Percentiles rank a stretch among this genome's conserved stretches.
Evolutionary conservation across 2,888 invertebrate species (phyloP).

Genomic region (Eulithis prunata): DNA sequence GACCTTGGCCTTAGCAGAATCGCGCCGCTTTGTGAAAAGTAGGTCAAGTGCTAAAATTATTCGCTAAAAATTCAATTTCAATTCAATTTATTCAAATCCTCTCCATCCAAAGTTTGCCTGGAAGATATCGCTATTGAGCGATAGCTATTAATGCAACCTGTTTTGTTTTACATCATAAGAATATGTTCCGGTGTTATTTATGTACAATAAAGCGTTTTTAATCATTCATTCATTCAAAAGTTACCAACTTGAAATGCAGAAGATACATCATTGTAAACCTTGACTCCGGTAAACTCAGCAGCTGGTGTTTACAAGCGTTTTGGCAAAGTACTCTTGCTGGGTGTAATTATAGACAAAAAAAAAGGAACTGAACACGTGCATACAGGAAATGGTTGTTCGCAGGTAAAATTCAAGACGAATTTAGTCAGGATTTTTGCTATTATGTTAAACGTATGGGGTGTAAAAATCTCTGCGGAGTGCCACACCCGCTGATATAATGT

Average conservation of each 20-base stretch:
- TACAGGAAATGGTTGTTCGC: constrained; percentile 3
- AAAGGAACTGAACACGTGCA: constrained; percentile 6
- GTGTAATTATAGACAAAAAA: constrained; percentile 23
- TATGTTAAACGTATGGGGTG: no score
- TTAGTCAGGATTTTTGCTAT: not conserved
- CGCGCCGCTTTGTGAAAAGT: constrained; percentile 18
- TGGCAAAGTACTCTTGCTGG: constrained; percentile 21
- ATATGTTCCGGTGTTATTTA: no score
- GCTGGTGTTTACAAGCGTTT: constrained; percentile 24
- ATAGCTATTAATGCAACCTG: no score
- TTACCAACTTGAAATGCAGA: no score
- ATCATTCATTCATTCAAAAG: no score
- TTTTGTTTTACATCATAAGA: no score
- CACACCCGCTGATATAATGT: no score
- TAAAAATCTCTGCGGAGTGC: no score
- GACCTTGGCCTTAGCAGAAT: constrained; percentile 23
- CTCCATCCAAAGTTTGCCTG: no score
- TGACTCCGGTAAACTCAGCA: constrained; percentile 17
- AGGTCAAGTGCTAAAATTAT: constrained; percentile 20
- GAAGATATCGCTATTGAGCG: no score
- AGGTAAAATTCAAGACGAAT: not conserved
- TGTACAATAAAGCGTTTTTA: no score
- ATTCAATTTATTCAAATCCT: not conserved
- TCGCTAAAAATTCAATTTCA: constrained; percentile 1
- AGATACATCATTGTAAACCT: constrained; percentile 10